A percentile compares a stretch with the other conserved stretches of the same genome.
Conservation (phyloP, 2,888 invertebrate genomes). For the Drosophila vallismaia region DNA sequence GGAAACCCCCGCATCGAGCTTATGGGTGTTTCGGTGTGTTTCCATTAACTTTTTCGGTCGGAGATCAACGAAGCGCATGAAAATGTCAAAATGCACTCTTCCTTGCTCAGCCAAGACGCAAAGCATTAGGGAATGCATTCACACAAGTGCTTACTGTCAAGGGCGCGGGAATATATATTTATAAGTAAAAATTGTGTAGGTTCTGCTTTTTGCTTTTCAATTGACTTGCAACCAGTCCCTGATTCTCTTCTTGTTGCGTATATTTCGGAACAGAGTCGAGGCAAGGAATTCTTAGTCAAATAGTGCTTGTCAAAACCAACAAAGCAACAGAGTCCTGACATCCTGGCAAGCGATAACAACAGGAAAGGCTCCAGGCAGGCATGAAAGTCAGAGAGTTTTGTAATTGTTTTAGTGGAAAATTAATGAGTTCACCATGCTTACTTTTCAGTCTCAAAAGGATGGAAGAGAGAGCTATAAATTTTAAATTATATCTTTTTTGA, state of each 20-base stretch:
- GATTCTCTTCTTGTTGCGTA: not conserved
- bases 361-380: slow-evolving; percentile 42
- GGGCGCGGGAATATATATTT: not conserved
- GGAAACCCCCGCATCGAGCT: slow-evolving; percentile 3
- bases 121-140: slow-evolving; percentile 13
- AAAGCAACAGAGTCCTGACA: slow-evolving; percentile 46
- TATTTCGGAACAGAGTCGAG: not conserved
- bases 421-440: slow-evolving; percentile 60
- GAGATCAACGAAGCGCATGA: slow-evolving; percentile 66
- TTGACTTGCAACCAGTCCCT: not conserved
- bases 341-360: slow-evolving; percentile 7
- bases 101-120: slow-evolving; percentile 14
- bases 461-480: too few relatives aligned
- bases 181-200: not conserved
- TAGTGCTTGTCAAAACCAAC: slow-evolving; percentile 60
- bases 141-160: not conserved
- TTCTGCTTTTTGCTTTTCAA: not conserved
- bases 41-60: slow-evolving; percentile 67
- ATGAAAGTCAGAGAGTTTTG: slow-evolving; percentile 44
- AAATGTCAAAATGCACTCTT: slow-evolving; percentile 76
- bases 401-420: slow-evolving; percentile 54
- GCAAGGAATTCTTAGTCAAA: slow-evolving; percentile 45
- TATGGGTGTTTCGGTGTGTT: slow-evolving; percentile 32
- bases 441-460: slow-evolving; percentile 57
- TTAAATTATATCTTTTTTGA: too few relatives aligned